Percentiles rank a stretch among this genome's conserved stretches.
phyloP scores from a whole-genome alignment of 2,888 invertebrate genomes.

The Esperia sulphurella region DNA sequence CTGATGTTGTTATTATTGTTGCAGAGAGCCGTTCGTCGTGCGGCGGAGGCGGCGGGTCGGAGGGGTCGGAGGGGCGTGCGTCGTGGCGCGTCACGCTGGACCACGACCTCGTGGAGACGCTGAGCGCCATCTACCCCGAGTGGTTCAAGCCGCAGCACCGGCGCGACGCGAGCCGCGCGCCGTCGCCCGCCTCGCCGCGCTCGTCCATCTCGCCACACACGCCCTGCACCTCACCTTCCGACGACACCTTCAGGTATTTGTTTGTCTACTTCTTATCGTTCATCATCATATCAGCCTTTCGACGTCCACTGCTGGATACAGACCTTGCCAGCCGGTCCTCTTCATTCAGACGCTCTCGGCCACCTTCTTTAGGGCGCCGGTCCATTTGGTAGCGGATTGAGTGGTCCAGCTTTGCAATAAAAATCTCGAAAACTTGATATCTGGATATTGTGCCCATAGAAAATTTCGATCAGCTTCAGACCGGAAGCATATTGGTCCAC shows the following conservation, averaged over 20 bases:
- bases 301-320: too few relatives aligned
- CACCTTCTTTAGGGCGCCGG: too few relatives aligned
- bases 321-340: too few relatives aligned
- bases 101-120: slow-evolving; percentile 94
- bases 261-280: background rate
- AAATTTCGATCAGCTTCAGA: too few relatives aligned
- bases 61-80: slow-evolving; percentile 83
- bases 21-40: slow-evolving; percentile 88
- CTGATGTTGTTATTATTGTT: slow-evolving; percentile 16
- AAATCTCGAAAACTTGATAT: too few relatives aligned
- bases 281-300: too few relatives aligned
- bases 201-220: slow-evolving; percentile 36
- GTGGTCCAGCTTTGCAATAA: too few relatives aligned
- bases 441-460: too few relatives aligned
- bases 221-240: slow-evolving; percentile 43
- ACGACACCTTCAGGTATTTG: slow-evolving; percentile 63
- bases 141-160: slow-evolving; percentile 87
- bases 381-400: too few relatives aligned
- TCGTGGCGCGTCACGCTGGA: slow-evolving; percentile 96
- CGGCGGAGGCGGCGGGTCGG: slow-evolving; percentile 86
- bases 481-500: too few relatives aligned
- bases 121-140: slow-evolving; percentile 95
- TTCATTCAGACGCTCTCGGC: too few relatives aligned
- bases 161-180: slow-evolving; percentile 59
- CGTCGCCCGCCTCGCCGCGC: slow-evolving; percentile 54